Evolutionary conservation across 1,140 invertebrate species (phyloP).

Genomic region (Orchestia grillus): DNA sequence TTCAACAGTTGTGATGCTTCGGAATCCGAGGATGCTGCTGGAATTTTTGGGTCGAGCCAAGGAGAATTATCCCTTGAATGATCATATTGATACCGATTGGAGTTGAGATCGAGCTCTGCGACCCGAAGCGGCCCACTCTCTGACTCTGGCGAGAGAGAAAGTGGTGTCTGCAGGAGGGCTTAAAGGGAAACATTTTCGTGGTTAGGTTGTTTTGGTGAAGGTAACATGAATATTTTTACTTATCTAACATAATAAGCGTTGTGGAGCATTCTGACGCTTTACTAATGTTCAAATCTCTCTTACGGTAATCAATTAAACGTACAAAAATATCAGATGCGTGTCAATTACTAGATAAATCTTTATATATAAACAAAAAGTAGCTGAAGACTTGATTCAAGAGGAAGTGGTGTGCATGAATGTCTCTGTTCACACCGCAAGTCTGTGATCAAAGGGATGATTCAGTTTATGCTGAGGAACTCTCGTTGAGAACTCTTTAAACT

Average conservation of each 20-base stretch:
- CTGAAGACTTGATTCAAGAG: neutral
- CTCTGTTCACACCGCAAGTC: neutral
- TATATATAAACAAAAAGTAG: neutral
- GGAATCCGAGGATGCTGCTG: neutral
- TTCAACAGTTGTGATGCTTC: neutral
- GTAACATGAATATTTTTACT: neutral
- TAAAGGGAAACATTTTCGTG: neutral
- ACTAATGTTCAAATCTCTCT: neutral
- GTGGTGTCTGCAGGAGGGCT: neutral
- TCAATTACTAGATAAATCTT: neutral
- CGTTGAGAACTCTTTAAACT: neutral
- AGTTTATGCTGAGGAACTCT: neutral
- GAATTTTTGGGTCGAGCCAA: neutral
- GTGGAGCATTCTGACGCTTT: neutral
- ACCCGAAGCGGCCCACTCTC: neutral
- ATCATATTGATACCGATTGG: neutral
- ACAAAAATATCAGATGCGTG: neutral
- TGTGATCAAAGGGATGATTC: neutral
- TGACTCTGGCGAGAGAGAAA: neutral
- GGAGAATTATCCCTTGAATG: neutral
- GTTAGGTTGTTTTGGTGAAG: neutral
- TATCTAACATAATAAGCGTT: neutral
- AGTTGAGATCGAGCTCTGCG: neutral
- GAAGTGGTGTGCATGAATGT: neutral
- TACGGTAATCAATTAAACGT: neutral